Evolutionary conservation across 2,797 vertebrate species (phyloP).

Genomic region (Galagoides demidoff): DNA sequence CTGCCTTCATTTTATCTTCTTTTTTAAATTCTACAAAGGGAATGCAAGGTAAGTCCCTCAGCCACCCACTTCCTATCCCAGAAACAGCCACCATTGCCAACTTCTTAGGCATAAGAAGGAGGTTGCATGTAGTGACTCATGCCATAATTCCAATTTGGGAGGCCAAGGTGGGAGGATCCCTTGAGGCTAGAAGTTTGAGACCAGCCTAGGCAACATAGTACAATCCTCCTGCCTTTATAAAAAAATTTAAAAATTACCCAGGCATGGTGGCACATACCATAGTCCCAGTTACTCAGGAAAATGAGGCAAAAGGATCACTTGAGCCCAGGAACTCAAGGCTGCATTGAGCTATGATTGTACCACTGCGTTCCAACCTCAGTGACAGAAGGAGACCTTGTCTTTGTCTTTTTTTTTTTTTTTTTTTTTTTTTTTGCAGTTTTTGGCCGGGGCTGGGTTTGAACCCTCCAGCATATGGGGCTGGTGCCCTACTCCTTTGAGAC

Average conservation of each 20-base stretch:
- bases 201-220: background rate
- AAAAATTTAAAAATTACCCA: background rate
- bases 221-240: background rate
- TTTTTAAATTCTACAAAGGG: constrained; percentile 19
- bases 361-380: background rate
- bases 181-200: background rate
- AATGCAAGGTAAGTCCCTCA: background rate
- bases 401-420: too few relatives aligned
- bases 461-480: too few relatives aligned
- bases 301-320: background rate
- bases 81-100: background rate
- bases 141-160: background rate
- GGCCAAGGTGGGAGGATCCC: background rate
- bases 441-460: too few relatives aligned
- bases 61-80: background rate
- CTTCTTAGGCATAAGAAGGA: background rate
- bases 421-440: too few relatives aligned
- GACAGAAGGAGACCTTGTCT: background rate
- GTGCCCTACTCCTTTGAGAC: too few relatives aligned
- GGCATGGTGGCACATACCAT: background rate
- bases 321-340: background rate
- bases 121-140: too few relatives aligned
- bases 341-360: background rate
- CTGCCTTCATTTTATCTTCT: background rate
- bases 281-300: background rate